Conservation (phyloP, 2,113 vertebrate species). For the Cynopterus brachyotis region DNA sequence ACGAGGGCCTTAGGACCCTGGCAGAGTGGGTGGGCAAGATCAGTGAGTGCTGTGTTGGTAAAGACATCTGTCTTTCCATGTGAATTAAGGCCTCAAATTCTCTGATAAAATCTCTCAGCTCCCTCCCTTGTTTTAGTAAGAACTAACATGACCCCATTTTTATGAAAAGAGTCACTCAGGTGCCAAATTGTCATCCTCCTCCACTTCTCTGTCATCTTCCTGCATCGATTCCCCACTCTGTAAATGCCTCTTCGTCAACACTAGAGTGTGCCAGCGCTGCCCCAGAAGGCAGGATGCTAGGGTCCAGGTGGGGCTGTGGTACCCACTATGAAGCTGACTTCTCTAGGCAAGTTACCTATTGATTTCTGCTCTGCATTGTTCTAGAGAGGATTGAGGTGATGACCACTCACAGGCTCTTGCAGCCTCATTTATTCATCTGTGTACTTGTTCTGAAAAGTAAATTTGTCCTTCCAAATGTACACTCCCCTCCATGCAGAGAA, state of each 20-base stretch:
- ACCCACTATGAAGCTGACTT: rapidly evolving
- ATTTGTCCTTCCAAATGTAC: background rate
- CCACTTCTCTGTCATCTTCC: background rate
- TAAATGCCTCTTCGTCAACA: background rate
- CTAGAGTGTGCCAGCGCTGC: background rate
- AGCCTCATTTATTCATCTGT: background rate
- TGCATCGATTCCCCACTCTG: background rate
- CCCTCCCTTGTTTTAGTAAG: background rate
- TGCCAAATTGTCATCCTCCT: background rate
- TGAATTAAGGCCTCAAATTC: background rate
- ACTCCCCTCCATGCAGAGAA: background rate
- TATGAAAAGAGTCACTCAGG: background rate
- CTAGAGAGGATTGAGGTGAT: background rate
- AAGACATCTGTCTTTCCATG: background rate
- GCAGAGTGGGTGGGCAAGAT: background rate
- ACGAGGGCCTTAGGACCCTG: rapidly evolving
- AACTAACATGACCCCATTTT: background rate
- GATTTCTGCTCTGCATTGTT: background rate
- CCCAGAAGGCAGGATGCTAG: background rate
- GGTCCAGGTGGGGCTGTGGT: background rate
- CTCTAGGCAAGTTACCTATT: background rate
- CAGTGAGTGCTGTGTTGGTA: background rate
- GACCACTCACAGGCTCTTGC: background rate
- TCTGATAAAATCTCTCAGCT: background rate
- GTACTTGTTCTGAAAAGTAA: background rate